Evolutionary conservation across 2,797 vertebrate genomes (phyloP), one percentile per base, ranked within the genome.

Genomic region (Chiloscyllium punctatum): DNA sequence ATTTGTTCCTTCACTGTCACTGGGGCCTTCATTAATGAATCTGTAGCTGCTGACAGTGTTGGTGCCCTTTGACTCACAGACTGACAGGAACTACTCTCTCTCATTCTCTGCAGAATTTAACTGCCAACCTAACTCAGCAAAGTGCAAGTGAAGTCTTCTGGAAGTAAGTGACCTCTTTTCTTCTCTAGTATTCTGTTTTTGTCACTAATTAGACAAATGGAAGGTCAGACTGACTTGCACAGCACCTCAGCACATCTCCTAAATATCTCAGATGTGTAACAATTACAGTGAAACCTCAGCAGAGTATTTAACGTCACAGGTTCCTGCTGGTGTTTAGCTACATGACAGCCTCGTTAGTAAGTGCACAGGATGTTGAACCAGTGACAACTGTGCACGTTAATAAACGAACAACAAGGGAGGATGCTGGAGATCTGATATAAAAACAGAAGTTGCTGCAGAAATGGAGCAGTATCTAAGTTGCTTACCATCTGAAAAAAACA

Each of bases 111-210:
- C 94, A 86, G 87, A 69, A 86, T 62, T 27, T 87, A 11, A 90
- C 95, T 3, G 27, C 62, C 1, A 95, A 95, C 95, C 79, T 16
- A 15, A 94, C 16, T 96, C 0, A n/a, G 5, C 96, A 97, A 96
- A 98, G 98, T 23, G 97, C 98, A 95, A 96, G 98, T 0, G 98
- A 98, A 96, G 96, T 97, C 0, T 99, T 99, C 96, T 98, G 98
- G 98, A 98, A 98, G 98, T 98, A 97, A 98, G 98, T 96, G 51
- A 48, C 48, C 8, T 68, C 57, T 53, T n/a, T 4, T 11, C 37
- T 62, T 4, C 82, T 37, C 27, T 27, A 3, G 33, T 87, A 25
- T 33, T 79, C 37, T 6, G 48, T 42, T 84, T 84, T 84, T 48
- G 23, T 48, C 21, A 23, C 82, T n/a, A 9, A 72, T 57, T 42